Evolutionary conservation across 2,113 vertebrate species (phyloP), one percentile per base, ranked within the genome.

Genomic region (Gobio gobio): DNA sequence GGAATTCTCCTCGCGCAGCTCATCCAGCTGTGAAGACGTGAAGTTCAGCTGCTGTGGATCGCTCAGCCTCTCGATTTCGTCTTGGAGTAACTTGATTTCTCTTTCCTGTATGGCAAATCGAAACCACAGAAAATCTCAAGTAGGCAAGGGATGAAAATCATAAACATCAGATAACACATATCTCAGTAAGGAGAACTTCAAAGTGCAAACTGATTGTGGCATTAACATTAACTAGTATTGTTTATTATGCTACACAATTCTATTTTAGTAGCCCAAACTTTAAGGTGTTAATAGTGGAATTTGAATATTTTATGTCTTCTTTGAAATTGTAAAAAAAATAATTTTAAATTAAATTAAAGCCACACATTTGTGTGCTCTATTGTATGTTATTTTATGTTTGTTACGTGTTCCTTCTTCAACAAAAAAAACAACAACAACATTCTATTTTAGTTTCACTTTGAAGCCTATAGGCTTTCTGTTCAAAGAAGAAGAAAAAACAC

Each of bases 1-100:
- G 56, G 93, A 20, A 91, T 99, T 99, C 83, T 99, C 97, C 86
- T 98, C 97, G 64, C 89, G 87, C 86, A 99, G 88, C 13, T 94
- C 93, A 0, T 96, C 95, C 90, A 99, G 89, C 36, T 88, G 92
- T 0, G 94, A 81, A 4, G 96, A 95, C 0, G 90, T 40, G n/a
- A 76, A 79, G 80, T 91, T 91, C 64, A 91, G 88, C 81, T 85
- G 91, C 14, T 92, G 90, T 0, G 92, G 92, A 78, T 96, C 96
- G 91, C 96, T 97, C 86, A 99, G 90, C 14, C 14, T 88, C 82
- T 98, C 95, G 0, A 99, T 94, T 92, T 98, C 96, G 49, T 95
- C 95, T 26, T 94, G 94, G 40, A 99, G 91, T 89, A 91, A 90
- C 85, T 92, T 93, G 87, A 99, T 97, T 87, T 98, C 96, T 47